Conservation (phyloP, 2,888 invertebrate genomes). For the Isotomurus palustris region DNA sequence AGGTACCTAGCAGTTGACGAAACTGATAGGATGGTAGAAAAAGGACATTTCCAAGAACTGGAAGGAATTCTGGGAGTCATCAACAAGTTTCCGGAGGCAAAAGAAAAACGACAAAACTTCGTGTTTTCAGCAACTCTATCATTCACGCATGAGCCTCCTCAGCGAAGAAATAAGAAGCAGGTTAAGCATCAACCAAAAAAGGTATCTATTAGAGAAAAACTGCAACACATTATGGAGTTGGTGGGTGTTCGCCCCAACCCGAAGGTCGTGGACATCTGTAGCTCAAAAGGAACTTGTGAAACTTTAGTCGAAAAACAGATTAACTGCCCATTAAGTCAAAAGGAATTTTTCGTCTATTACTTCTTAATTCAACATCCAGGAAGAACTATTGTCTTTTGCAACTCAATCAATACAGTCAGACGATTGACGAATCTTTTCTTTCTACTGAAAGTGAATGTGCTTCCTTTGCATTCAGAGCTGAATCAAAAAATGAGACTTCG, state of each 20-base stretch:
- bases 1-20: slow-evolving; percentile 94
- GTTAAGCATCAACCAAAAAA: slow-evolving; percentile 49
- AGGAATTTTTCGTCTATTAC: slow-evolving; percentile 90
- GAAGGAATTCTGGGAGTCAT: slow-evolving; percentile 72
- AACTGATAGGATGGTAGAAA: slow-evolving; percentile 96
- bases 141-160: slow-evolving; percentile 77
- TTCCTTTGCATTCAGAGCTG: slow-evolving; percentile 84
- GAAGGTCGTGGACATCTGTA: slow-evolving; percentile 88
- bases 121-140: slow-evolving; percentile 97
- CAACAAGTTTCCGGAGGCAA: slow-evolving; percentile 61
- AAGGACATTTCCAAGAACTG: slow-evolving; percentile 91
- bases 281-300: slow-evolving; percentile 73
- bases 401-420: slow-evolving; percentile 88
- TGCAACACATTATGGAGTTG: slow-evolving; percentile 69
- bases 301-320: slow-evolving; percentile 80
- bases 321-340: slow-evolving; percentile 69
- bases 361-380: slow-evolving; percentile 80
- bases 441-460: slow-evolving; percentile 66
- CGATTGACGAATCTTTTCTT: slow-evolving; percentile 61
- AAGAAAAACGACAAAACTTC: slow-evolving; percentile 75
- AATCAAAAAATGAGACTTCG: slow-evolving; percentile 87
- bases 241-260: slow-evolving; percentile 77
- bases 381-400: slow-evolving; percentile 87
- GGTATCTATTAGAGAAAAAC: slow-evolving; percentile 69
- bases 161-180: slow-evolving; percentile 47